Base-by-base conservation (phyloP, 1,140 invertebrate species). In the Drosophila miranda region DNA sequence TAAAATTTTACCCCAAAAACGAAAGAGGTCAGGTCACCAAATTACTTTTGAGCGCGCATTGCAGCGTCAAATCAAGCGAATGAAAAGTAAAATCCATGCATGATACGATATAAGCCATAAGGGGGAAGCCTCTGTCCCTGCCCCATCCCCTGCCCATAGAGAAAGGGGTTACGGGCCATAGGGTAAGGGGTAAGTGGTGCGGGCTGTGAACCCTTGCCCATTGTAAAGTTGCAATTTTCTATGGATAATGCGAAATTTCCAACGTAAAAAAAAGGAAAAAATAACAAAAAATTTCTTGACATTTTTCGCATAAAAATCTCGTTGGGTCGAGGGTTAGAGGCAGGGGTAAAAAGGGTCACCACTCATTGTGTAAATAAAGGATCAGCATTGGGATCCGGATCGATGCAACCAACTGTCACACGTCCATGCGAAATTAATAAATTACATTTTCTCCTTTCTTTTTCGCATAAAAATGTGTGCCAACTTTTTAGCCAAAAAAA, bases 361-460 rank as follows among this genome's bases (percentile, higher is more conserved):
- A 64, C 74, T 71, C 80, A 54, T 79, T 89, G 86, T 80, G 82
- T 89, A 89, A 89, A 89, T 87, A 89, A 87, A 82, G 82, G 77
- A 90, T 88, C 80, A 79, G 78, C 30, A 41, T 50, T 51, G 38
- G 30, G 34, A 4, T 38, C 3, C 34, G 34, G 34, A 38, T 13
- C 34, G 34, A 58, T 68, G 63, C 73, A 64, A 63, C 69, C 57
- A 86, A 88, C 83, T 88, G 83, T 86, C 74, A 81, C 75, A 79
- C 62, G 67, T 63, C 74, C 69, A 78, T 80, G 83, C 61, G 72
- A 90, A 90, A 90, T 89, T 89, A 78, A 89, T 89, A 89, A 89
- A 89, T 89, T 89, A 81, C 75, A 54, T 48, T 77, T 77, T 78
- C 50, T 58, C 38, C 38, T 74, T 78, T 50, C 54, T 64, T 79